These are phyloP conservation scores for Rhincodon typus DNA, from an alignment of 2,797 vertebrate genomes.

Conservation along the genomic window DNA sequence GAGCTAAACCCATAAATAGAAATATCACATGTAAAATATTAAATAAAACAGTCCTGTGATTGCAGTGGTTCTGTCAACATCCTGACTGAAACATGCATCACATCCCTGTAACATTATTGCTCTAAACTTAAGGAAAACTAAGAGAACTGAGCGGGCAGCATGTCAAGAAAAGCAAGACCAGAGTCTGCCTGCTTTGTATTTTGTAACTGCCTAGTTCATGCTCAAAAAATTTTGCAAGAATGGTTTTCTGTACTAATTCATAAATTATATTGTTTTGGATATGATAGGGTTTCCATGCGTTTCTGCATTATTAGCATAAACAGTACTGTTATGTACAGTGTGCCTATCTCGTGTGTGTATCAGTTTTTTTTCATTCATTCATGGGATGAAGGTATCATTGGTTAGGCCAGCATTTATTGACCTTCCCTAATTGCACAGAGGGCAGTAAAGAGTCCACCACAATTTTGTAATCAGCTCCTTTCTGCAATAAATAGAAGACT, in stretches of 20 bases:
- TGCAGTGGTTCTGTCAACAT: not conserved
- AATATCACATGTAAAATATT: conserved; percentile 6
- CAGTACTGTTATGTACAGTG: not conserved
- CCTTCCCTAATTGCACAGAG: no score
- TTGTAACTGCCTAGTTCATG: not conserved
- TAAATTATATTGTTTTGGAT: not conserved
- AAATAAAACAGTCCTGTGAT: not conserved
- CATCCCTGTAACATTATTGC: not conserved
- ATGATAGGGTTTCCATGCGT: not conserved
- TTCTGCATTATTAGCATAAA: not conserved
- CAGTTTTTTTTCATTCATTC: no score
- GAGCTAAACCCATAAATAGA: not conserved
- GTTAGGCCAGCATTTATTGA: no score
- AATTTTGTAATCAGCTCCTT: no score
- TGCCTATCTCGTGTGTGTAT: no score
- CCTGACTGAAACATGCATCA: not conserved
- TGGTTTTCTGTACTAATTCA: not conserved
- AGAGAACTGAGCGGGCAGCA: not conserved
- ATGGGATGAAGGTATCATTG: no score
- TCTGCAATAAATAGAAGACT: no score
- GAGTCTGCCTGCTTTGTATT: not conserved
- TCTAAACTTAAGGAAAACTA: not conserved
- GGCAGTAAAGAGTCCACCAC: no score
- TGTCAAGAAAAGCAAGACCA: not conserved
- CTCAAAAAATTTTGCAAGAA: not conserved